These are phyloP conservation scores for Enteromius radiatus DNA, from an alignment of 2,797 vertebrate species.

Conservation along the genomic window DNA sequence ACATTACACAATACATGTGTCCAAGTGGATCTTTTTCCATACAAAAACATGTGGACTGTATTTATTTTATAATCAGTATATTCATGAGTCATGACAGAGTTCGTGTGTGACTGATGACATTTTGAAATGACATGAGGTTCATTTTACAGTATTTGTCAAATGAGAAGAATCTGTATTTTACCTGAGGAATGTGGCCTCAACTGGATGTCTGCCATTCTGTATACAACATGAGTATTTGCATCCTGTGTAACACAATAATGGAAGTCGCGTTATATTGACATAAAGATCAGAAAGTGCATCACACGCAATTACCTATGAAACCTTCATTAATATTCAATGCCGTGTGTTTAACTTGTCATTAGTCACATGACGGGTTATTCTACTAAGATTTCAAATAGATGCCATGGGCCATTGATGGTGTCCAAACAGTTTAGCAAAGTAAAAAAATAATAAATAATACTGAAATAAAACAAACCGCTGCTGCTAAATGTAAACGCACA, in stretches of 20 bases:
- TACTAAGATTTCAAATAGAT: neutral
- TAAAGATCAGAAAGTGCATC: conserved; percentile 1
- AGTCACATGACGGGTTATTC: neutral
- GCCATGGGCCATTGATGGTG: neutral
- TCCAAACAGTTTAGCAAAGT: neutral
- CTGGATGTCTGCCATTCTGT: conserved; percentile 77
- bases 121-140: conserved; percentile 8
- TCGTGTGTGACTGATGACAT: neutral
- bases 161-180: conserved; percentile 55
- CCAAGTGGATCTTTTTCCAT: neutral
- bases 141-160: conserved; percentile 17
- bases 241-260: conserved; percentile 66
- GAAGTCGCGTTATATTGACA: neutral
- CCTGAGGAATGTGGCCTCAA: conserved; percentile 70
- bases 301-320: neutral
- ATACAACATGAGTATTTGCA: conserved; percentile 80
- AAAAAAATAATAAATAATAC: neutral
- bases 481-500: neutral
- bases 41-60: neutral
- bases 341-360: neutral
- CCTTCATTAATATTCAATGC: conserved; percentile 19
- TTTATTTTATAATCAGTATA: neutral
- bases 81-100: neutral
- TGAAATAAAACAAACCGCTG: neutral
- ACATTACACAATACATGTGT: neutral